Conservation (phyloP, 2,888 invertebrate species). For the Tipula helvola region DNA sequence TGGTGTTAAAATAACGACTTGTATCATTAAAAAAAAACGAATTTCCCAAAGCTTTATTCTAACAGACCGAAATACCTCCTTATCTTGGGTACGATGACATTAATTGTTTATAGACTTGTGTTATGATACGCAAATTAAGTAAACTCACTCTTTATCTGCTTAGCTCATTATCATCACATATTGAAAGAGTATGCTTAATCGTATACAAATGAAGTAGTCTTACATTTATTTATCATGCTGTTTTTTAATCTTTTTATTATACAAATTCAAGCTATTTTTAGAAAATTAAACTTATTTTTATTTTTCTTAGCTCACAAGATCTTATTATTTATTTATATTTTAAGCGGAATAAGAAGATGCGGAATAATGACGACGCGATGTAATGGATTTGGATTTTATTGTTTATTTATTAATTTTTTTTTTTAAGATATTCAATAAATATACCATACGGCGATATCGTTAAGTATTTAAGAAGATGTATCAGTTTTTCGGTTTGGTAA, state of each 20-base stretch:
- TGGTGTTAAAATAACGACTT: too few species aligned
- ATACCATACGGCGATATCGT: not conserved
- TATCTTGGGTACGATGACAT: too few species aligned
- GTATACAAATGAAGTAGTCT: not conserved
- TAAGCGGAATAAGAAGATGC: not conserved
- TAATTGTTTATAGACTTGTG: too few species aligned
- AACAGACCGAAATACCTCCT: too few species aligned
- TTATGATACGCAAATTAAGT: too few species aligned
- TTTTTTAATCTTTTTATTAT: not conserved
- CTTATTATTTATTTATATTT: not conserved
- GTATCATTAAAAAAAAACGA: too few species aligned
- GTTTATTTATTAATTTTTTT: not conserved
- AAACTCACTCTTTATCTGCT: too few species aligned
- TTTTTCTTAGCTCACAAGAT: not conserved
- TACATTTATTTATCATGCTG: not conserved
- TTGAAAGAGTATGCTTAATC: not conserved
- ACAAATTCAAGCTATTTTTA: not conserved
- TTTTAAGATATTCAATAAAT: not conserved
- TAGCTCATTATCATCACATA: not conserved
- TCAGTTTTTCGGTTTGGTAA: not conserved
- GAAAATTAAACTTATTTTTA: not conserved
- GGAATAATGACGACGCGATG: not conserved
- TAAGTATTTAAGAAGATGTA: not conserved
- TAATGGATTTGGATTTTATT: not conserved
- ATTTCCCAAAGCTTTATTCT: too few species aligned